phyloP scores from a whole-genome alignment of 1,140 invertebrate genomes.

The Pentalonia nigronervosa region DNA sequence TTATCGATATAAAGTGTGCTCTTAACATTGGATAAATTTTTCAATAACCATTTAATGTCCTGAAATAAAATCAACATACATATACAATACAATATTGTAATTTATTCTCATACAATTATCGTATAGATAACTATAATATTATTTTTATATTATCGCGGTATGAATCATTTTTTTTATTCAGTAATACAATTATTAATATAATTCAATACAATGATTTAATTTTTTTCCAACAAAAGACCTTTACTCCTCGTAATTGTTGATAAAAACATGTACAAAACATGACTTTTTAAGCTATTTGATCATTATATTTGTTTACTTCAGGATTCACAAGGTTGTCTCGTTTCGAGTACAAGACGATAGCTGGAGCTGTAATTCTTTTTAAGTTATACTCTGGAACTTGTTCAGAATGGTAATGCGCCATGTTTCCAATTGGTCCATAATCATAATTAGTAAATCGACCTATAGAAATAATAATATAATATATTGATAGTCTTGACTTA shows the following conservation, averaged over 20 bases:
- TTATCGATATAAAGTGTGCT: background rate
- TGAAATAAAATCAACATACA: background rate
- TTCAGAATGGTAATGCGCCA: constrained; percentile 66
- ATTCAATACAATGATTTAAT: background rate
- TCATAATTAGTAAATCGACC: constrained; percentile 62
- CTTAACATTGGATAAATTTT: constrained; percentile 35
- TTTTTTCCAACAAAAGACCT: background rate
- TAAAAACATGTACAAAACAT: background rate
- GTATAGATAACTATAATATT: background rate
- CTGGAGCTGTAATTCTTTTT: constrained; percentile 70
- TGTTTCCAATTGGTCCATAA: constrained; percentile 64
- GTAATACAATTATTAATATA: background rate
- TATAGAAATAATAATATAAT: constrained; percentile 33
- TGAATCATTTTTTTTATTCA: background rate
- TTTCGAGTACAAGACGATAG: constrained; percentile 72
- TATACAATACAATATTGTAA: background rate
- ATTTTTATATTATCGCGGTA: background rate
- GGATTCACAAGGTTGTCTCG: background rate
- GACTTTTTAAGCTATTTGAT: no score
- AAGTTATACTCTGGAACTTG: constrained; percentile 70
- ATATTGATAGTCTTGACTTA: background rate
- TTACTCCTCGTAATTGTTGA: background rate
- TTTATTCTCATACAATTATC: background rate
- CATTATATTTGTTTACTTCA: background rate
- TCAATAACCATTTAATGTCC: constrained; percentile 45